A percentile compares a stretch with the other conserved stretches of the same genome.
phyloP scores from a whole-genome alignment of 2,888 invertebrate species.

The Cyaniris semiargus region DNA sequence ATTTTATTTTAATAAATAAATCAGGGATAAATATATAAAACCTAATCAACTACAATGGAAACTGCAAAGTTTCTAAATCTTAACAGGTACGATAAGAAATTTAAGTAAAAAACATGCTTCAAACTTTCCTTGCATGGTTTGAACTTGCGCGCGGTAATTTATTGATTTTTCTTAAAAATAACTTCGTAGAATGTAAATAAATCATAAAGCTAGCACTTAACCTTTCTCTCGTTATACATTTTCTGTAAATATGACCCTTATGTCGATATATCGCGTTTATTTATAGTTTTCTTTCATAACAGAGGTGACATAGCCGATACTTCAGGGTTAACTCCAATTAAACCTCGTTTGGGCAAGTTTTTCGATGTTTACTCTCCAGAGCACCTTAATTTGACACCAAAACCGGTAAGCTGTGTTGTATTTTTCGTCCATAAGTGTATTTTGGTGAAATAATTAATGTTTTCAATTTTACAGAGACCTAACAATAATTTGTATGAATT shows the following conservation, averaged over 20 bases:
- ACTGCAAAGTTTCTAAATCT: conserved; percentile 47
- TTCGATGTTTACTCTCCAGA: conserved; percentile 73
- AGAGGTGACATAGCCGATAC: conserved; percentile 48
- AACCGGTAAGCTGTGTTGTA: conserved; percentile 58
- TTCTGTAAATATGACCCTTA: conserved; percentile 24
- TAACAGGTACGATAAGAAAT: conserved; percentile 52
- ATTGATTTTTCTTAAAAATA: conserved; percentile 79
- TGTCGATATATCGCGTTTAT: conserved; percentile 18
- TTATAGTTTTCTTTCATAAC: conserved; percentile 29
- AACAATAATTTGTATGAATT: conserved; percentile 49
- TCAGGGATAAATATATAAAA: conserved; percentile 29
- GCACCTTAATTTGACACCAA: conserved; percentile 73
- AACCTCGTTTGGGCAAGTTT: conserved; percentile 68
- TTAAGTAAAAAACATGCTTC: neutral
- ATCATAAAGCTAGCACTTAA: conserved; percentile 65
- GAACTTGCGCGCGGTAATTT: conserved; percentile 75
- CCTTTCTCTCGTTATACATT: conserved; percentile 48
- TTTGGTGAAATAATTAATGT: neutral
- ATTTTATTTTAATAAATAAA: neutral
- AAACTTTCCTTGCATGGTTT: conserved; percentile 48
- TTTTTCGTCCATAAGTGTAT: neutral
- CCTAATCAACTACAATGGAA: conserved; percentile 50
- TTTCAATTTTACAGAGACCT: conserved; percentile 52
- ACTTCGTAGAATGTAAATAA: conserved; percentile 77
- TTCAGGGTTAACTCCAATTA: conserved; percentile 60